These are phyloP conservation scores for Callitettix versicolor DNA, from an alignment of 1,140 invertebrate species.

Conservation along the genomic window DNA sequence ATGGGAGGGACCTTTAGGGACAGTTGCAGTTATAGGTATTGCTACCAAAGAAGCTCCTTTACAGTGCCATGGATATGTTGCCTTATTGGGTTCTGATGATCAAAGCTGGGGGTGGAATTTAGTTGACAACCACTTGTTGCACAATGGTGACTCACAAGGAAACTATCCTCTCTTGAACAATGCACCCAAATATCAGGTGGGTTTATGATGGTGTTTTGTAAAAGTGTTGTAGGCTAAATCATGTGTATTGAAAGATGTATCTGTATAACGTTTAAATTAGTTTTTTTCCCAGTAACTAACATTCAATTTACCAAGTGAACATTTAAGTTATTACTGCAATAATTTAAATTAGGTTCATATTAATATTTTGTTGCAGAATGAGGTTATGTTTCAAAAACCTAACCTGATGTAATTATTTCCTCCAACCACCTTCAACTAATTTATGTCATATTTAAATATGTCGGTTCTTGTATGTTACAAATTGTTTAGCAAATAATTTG, in stretches of 20 bases:
- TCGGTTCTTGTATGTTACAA: no score
- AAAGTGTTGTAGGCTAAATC: no score
- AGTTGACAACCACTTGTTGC: conserved; percentile 92
- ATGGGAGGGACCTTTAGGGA: conserved; percentile 96
- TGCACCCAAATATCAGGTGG: conserved; percentile 94
- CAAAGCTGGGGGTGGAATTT: conserved; percentile 99
- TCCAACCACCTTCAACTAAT: no score
- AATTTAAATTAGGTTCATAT: background rate
- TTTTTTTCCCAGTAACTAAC: background rate
- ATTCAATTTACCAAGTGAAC: conserved; percentile 13
- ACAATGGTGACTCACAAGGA: conserved; percentile 92
- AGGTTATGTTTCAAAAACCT: no score
- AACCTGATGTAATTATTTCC: no score
- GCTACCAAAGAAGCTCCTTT: conserved; percentile 88
- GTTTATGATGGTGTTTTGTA: conserved; percentile 16
- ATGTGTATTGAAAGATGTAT: background rate
- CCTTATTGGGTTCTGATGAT: conserved; percentile 87
- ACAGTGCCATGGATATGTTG: conserved; percentile 87
- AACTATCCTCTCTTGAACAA: conserved; percentile 94
- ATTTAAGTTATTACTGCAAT: no score
- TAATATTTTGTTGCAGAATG: no score
- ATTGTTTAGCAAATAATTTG: no score
- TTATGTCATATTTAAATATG: no score
- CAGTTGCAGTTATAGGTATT: conserved; percentile 89
- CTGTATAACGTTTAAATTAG: background rate